Conservation (phyloP, 2,888 invertebrate genomes). For the Scotopteryx bipunctaria region DNA sequence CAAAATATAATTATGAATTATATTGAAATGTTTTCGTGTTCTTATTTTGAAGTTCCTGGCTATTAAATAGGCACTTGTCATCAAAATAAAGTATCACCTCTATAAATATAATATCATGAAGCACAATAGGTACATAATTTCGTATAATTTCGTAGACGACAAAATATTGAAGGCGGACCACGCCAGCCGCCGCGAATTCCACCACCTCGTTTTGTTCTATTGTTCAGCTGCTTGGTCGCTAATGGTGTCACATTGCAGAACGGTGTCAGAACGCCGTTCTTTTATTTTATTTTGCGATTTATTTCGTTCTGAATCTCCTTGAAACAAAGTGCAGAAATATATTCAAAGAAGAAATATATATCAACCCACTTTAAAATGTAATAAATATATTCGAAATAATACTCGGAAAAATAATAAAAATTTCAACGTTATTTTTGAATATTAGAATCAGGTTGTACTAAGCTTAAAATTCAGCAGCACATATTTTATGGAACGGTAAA, state of each 20-base stretch:
- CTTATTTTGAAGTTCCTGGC: too few relatives aligned
- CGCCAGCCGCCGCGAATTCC: conserved; percentile 64
- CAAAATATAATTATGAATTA: too few relatives aligned
- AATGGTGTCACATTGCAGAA: conserved; percentile 80
- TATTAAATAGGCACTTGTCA: too few relatives aligned
- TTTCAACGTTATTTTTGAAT: background rate
- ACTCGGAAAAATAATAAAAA: background rate
- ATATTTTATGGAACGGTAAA: conserved; percentile 39
- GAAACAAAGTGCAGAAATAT: background rate
- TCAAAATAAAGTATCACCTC: too few relatives aligned
- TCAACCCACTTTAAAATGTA: too few relatives aligned
- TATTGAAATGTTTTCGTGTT: too few relatives aligned
- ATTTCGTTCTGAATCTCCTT: conserved; percentile 56
- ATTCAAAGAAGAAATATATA: background rate
- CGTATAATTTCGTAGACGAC: conserved; percentile 31
- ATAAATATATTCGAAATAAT: background rate
- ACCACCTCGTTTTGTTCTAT: conserved; percentile 62
- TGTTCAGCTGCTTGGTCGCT: conserved; percentile 62
- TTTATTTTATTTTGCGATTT: conserved; percentile 46
- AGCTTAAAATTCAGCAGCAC: conserved; percentile 21
- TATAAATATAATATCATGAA: conserved; percentile 2
- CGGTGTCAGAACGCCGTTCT: conserved; percentile 57
- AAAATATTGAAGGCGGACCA: conserved; percentile 29
- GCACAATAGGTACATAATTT: background rate
- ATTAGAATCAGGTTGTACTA: conserved; percentile 2